Evolutionary conservation across 2,113 vertebrate genomes (phyloP), one percentile per base, ranked within the genome.

Genomic region (Bubo bubo): DNA sequence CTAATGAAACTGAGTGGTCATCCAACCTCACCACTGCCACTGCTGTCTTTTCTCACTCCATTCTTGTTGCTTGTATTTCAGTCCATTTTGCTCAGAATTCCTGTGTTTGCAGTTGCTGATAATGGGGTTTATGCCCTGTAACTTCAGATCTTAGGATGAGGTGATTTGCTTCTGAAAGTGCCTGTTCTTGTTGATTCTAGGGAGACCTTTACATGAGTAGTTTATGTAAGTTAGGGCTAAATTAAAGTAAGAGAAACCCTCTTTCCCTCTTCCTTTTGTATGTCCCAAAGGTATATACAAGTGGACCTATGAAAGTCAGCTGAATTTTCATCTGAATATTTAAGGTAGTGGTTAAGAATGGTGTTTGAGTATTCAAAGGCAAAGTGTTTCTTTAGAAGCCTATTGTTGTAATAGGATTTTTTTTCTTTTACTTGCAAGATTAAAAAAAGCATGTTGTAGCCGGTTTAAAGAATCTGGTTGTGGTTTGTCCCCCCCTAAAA

Each of bases 1-100:
- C 1, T 62, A 53, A n/a, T 45, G 39, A 10, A 22, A 39, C 6
- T 11, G 73, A 39, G 8, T 49, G 39, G 41, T 52, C 41, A 58
- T 56, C 22, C 34, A 82, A 0, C 10, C 5, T 59, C 72, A 49
- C 32, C 5, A 2, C 26, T 85, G 4, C 41, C 2, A 2, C 34
- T 3, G 2, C 28, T 79, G 0, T 58, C 20, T 91, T 83, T 66
- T 71, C 22, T 87, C 15, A 43, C 15, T 77, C 20, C 4, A 3
- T 81, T 94, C 32, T 81, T 26, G 3, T 45, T 66, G 16, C 26
- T 79, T 84, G 4, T 58, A 34, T 70, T 14, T 81, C 22, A 55
- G 34, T 10, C 32, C 58, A 30, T 91, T 74, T 81, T 63, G 8
- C 87, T 71, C 26, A 50, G 28, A 87, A 87, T 62, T 93, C 20